Evolutionary conservation across 2,797 vertebrate genomes (phyloP), one percentile per base, ranked within the genome.

Genomic region (Thamnophis elegans): DNA sequence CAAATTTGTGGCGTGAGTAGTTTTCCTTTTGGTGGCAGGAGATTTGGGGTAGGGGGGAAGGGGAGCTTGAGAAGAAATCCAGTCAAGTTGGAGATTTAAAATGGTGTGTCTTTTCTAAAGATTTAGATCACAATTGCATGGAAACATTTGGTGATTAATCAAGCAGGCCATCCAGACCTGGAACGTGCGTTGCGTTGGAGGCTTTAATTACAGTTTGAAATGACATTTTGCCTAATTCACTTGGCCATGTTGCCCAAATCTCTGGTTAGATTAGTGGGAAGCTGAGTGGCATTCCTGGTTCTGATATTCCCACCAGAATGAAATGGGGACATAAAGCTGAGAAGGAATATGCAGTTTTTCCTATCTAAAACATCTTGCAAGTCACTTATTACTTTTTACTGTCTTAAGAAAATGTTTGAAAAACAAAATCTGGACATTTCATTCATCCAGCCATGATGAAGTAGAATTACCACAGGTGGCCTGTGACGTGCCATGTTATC

Each of bases 1-100:
- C 85, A 5, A 9, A 12, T 97, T 95, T 62, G 95, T 97, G 0
- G 22, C 96, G 98, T 98, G 95, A 98, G 98, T 98, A 90, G 58
- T 55, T 62, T 85, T 58, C 8, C 4, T 82, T 93, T 59, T 2
- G 2, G 11, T n/a, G 25, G 6, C 14, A n/a, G 10, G 20, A 85
- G n/a, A 3, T 20, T 13, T 16, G 20, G 36, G 1, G n/a, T 55
- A n/a, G 54, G 20, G 3, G 6, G 10, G 85, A 25, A 18, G 11
- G 26, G 11, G 1, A 10, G 14, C 25, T 36, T 13, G 60, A n/a
- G 26, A 87, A 32, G 14, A 53, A 54, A 11, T 5, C 26, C 2
- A 11, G 16, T 47, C 3, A 8, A 55, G 16, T 32, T 51, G 16
- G 51, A 18, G 56, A 32, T 60, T 82, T 20, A 25, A 14, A 28